Conservation (phyloP, 1,140 invertebrate species). For the Elysia chlorotica region DNA sequence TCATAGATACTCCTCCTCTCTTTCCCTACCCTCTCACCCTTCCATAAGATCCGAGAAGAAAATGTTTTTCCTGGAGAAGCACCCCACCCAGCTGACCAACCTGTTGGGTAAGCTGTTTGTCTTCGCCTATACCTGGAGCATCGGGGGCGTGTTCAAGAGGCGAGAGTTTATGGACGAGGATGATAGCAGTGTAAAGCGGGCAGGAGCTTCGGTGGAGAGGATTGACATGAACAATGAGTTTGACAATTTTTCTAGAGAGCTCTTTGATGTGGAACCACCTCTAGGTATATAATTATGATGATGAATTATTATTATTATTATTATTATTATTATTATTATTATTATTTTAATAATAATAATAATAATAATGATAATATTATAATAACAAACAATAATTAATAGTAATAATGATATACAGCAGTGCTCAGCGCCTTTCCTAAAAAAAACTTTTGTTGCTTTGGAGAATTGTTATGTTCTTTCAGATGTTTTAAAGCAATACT, state of each 20-base stretch:
- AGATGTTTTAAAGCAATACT: no score
- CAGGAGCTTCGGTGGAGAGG: slow-evolving; percentile 54
- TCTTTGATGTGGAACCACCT: slow-evolving; percentile 71
- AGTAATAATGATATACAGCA: no score
- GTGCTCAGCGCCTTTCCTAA: no score
- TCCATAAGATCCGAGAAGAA: slow-evolving; percentile 19
- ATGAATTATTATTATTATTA: no score
- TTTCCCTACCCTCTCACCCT: background rate
- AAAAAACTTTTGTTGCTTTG: no score
- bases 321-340: no score
- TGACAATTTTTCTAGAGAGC: slow-evolving; percentile 71
- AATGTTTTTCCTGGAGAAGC: slow-evolving; percentile 55
- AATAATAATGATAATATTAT: no score
- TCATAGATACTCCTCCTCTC: background rate
- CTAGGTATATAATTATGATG: no score
- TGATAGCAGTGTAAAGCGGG: slow-evolving; percentile 37
- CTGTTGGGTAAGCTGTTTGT: slow-evolving; percentile 66
- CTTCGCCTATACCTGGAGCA: slow-evolving; percentile 60
- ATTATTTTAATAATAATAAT: no score
- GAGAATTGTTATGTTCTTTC: no score
- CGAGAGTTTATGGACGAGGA: slow-evolving; percentile 60
- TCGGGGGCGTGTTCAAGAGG: slow-evolving; percentile 56
- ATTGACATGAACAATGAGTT: slow-evolving; percentile 71
- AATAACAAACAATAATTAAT: no score
- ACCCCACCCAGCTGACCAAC: slow-evolving; percentile 57